Percentiles rank a stretch among this genome's conserved stretches.
Evolutionary conservation across 2,888 invertebrate genomes (phyloP).

Genomic region (Brachypalpus laphriformis): DNA sequence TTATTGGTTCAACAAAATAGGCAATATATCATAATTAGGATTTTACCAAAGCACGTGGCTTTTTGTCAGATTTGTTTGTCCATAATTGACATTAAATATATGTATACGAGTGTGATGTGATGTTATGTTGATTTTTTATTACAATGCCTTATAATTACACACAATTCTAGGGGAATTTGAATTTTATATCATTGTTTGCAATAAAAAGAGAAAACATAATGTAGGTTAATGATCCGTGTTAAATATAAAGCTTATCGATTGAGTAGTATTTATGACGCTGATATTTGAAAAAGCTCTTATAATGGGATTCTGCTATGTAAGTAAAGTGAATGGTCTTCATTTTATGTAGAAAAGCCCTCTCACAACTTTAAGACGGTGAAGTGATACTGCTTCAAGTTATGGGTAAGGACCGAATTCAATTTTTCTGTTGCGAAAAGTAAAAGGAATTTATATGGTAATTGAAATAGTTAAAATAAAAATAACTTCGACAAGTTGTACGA

Average conservation of each 20-base stretch:
- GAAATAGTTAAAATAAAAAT: too few species aligned
- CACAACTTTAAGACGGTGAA: too few species aligned
- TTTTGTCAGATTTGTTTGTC: constrained; percentile 18
- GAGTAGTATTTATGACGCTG: background rate
- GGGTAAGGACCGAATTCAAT: too few species aligned
- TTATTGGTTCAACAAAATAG: constrained; percentile 33
- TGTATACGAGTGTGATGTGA: background rate
- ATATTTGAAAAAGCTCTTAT: background rate
- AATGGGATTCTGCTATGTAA: too few species aligned
- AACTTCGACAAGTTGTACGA: too few species aligned
- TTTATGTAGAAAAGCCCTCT: too few species aligned
- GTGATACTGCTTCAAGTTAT: too few species aligned
- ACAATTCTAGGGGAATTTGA: background rate
- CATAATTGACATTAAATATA: constrained; percentile 9
- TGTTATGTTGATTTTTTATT: constrained; percentile 2
- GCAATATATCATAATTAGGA: constrained; percentile 38
- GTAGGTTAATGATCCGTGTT: background rate
- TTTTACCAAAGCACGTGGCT: background rate
- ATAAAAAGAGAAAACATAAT: background rate
- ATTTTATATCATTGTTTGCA: background rate
- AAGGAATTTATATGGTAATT: too few species aligned
- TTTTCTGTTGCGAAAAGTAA: too few species aligned
- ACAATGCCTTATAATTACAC: background rate
- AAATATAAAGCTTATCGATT: background rate
- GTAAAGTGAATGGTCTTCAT: too few species aligned